Percentiles rank a stretch among this genome's conserved stretches.
Evolutionary conservation across 2,888 invertebrate species (phyloP).

Genomic region (Lymantria monacha): DNA sequence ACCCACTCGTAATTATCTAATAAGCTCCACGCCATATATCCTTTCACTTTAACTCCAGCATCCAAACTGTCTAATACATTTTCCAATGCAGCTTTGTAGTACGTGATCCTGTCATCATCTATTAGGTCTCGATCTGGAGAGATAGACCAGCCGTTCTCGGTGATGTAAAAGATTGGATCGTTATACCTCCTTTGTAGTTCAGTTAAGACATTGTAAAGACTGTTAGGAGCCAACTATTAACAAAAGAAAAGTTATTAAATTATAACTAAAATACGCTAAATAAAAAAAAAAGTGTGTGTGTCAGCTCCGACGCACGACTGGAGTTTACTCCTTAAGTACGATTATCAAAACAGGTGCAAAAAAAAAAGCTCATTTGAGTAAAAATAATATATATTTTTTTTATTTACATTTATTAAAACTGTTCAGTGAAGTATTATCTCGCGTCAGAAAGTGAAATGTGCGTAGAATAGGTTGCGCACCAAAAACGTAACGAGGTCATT

Average conservation of each 20-base stretch:
- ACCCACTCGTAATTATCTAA: slow-evolving; percentile 87
- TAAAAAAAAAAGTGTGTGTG: neutral
- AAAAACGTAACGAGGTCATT: no score
- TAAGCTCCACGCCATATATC: slow-evolving; percentile 84
- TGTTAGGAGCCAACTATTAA: slow-evolving; percentile 78
- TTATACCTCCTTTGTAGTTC: slow-evolving; percentile 73
- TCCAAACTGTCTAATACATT: slow-evolving; percentile 66
- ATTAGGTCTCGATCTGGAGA: slow-evolving; percentile 40
- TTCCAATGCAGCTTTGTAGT: slow-evolving; percentile 65
- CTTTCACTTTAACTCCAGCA: slow-evolving; percentile 58
- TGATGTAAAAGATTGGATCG: slow-evolving; percentile 78
- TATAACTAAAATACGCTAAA: neutral
- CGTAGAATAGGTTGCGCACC: no score
- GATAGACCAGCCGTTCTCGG: slow-evolving; percentile 83
- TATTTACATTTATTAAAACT: no score
- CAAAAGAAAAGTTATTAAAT: neutral
- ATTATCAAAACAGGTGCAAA: no score
- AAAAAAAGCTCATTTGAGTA: no score
- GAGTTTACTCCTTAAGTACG: no score
- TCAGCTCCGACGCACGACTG: neutral
- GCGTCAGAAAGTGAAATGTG: no score
- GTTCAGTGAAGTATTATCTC: no score
- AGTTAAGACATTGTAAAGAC: slow-evolving; percentile 77
- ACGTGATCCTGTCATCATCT: slow-evolving; percentile 70
- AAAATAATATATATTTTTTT: no score